phyloP scores from a whole-genome alignment of 1,140 invertebrate species.

The Diachasma alloeum region DNA sequence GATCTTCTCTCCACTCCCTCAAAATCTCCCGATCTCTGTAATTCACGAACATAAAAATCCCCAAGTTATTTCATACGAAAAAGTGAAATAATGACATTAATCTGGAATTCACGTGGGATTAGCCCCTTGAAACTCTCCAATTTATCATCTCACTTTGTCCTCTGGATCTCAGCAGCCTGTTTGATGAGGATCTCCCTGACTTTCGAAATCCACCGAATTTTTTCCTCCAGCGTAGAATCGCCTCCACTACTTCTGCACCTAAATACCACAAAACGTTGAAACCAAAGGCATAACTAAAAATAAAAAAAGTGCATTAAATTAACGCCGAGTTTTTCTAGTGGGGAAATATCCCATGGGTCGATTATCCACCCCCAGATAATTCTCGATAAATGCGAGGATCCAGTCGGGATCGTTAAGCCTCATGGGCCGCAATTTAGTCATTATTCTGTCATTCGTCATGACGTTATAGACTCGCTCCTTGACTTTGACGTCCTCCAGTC shows the following conservation, averaged over 20 bases:
- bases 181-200: conserved; percentile 38
- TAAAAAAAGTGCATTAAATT: not conserved
- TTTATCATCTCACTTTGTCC: conserved; percentile 43
- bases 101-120: no score
- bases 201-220: conserved; percentile 39
- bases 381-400: conserved; percentile 49
- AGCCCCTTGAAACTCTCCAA: no score
- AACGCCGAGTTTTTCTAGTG: not conserved
- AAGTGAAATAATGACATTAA: no score
- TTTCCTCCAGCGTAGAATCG: conserved; percentile 34
- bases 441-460: conserved; percentile 45
- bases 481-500: conserved; percentile 10
- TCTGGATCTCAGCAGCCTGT: conserved; percentile 45
- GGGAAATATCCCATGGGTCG: conserved; percentile 18
- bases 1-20: conserved; percentile 46
- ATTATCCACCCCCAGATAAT: conserved; percentile 43
- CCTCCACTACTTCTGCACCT: conserved; percentile 44
- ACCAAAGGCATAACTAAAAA: not conserved
- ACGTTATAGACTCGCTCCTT: conserved; percentile 44
- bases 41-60: not conserved
- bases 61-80: no score
- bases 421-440: conserved; percentile 45
- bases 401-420: conserved; percentile 40
- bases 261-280: conserved; percentile 20
- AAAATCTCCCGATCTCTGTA: conserved; percentile 42